A percentile compares a stretch with the other conserved stretches of the same genome.
phyloP scores from a whole-genome alignment of 2,888 invertebrate genomes.

The Meiosimyza platycephala region DNA sequence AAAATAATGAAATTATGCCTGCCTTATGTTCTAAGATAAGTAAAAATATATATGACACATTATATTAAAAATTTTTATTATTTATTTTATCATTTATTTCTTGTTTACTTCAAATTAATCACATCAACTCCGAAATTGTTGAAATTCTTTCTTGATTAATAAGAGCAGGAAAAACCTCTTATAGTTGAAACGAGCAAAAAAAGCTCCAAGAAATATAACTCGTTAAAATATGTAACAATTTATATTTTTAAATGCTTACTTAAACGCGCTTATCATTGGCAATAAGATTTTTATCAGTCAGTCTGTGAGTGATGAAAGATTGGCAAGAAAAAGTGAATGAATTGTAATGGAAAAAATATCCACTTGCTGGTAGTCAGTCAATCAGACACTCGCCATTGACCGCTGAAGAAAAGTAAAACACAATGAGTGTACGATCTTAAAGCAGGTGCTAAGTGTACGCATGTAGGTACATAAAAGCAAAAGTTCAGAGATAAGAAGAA shows the following conservation, averaged over 20 bases:
- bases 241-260: conserved; percentile 1
- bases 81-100: too few relatives aligned
- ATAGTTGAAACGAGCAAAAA: background rate
- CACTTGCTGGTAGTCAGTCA: background rate
- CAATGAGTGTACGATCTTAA: too few relatives aligned
- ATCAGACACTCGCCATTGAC: background rate
- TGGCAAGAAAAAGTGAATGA: background rate
- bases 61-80: too few relatives aligned
- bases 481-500: background rate
- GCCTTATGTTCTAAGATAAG: too few relatives aligned
- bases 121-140: too few relatives aligned
- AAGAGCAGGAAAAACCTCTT: too few relatives aligned
- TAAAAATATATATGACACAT: too few relatives aligned
- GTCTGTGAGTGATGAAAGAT: background rate
- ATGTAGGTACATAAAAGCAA: background rate
- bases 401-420: background rate
- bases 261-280: background rate
- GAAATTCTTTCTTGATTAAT: too few relatives aligned
- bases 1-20: too few relatives aligned
- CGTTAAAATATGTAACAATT: background rate
- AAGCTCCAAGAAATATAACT: background rate
- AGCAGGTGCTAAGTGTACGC: too few relatives aligned
- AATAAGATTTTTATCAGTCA: background rate
- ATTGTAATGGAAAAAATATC: background rate
- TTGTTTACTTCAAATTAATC: too few relatives aligned